Conservation (phyloP, 2,888 invertebrate species). For the Magallana nippona region DNA sequence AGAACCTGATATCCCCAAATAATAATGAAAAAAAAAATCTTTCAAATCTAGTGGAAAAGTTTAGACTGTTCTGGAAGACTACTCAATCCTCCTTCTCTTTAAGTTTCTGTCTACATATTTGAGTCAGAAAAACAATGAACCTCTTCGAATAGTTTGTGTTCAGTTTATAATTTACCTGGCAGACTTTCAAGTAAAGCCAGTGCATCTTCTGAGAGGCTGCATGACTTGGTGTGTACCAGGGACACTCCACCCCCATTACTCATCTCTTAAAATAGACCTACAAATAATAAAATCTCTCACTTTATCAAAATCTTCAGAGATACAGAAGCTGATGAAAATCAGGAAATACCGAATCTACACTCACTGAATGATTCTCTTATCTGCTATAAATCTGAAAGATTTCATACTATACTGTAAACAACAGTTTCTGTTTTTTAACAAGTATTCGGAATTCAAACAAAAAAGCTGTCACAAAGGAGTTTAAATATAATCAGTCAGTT, state of each 20-base stretch:
- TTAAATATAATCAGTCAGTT: neutral
- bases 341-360: neutral
- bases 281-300: neutral
- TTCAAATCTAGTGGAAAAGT: no score
- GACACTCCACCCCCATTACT: slow-evolving; percentile 39
- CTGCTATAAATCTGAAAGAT: no score
- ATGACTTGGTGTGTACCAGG: slow-evolving; percentile 42
- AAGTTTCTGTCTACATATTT: no score
- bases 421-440: neutral
- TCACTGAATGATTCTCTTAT: neutral
- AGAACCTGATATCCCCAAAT: no score
- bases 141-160: no score
- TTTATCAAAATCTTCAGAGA: neutral
- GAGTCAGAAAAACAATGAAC: no score
- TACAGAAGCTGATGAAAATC: neutral
- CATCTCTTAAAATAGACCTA: slow-evolving; percentile 37
- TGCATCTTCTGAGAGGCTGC: slow-evolving; percentile 49
- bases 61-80: no score
- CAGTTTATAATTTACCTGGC: slow-evolving; percentile 38
- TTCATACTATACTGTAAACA: no score
- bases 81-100: no score
- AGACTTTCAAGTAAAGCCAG: slow-evolving; percentile 44
- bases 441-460: neutral
- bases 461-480: neutral
- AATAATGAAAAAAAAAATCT: no score